phyloP scores from a whole-genome alignment of 1,140 invertebrate genomes.

The Ephestia elutella region DNA sequence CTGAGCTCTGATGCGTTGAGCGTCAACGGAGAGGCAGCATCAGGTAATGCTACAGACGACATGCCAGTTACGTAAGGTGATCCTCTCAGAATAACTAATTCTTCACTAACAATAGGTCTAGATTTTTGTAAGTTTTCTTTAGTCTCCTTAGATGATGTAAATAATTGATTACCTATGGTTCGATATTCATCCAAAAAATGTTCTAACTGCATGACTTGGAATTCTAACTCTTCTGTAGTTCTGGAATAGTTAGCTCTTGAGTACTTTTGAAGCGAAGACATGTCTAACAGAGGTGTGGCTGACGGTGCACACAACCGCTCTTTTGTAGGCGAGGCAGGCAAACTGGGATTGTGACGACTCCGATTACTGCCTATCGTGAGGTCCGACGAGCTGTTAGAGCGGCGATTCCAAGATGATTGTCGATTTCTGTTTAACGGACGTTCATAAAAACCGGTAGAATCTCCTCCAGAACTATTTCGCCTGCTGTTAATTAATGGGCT shows the following conservation, averaged over 20 bases:
- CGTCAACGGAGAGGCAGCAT: constrained; percentile 67
- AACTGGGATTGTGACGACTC: constrained; percentile 57
- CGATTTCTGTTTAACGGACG: constrained; percentile 48
- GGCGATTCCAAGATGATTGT: constrained; percentile 41
- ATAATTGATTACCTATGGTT: constrained; percentile 81
- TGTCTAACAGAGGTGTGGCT: constrained; percentile 75
- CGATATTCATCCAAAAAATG: constrained; percentile 85
- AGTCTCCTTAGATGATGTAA: constrained; percentile 83
- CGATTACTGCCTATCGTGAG: constrained; percentile 59
- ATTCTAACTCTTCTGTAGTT: constrained; percentile 78
- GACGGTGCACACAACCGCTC: constrained; percentile 62
- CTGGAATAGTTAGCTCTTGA: constrained; percentile 49
- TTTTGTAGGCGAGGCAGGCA: constrained; percentile 64
- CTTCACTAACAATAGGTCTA: constrained; percentile 63
- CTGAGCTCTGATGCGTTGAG: constrained; percentile 72
- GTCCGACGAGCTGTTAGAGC: constrained; percentile 76
- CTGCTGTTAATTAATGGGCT: constrained; percentile 77
- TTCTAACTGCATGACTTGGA: constrained; percentile 84
- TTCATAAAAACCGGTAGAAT: constrained; percentile 53
- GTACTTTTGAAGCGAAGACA: constrained; percentile 68
- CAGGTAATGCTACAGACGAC: constrained; percentile 60
- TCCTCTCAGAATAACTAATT: constrained; percentile 74
- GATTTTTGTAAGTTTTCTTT: constrained; percentile 79
- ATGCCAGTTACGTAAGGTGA: constrained; percentile 73
- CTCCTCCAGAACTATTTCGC: constrained; percentile 66